Evolutionary conservation across 2,888 invertebrate genomes (phyloP).

Genomic region (Tipula helvola): DNA sequence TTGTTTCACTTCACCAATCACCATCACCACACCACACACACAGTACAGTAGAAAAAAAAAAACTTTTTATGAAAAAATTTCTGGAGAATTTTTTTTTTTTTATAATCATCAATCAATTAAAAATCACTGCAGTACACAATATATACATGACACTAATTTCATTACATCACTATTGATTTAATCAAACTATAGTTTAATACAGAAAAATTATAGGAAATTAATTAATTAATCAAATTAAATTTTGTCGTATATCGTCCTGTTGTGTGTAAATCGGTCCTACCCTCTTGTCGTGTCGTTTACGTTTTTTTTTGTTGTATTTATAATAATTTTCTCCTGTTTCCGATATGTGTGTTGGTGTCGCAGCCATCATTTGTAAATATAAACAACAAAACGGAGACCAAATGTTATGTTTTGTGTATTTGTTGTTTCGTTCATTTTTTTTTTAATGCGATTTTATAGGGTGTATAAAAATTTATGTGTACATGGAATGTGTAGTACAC

Average conservation of each 20-base stretch:
- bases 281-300: neutral
- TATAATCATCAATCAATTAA: neutral
- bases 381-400: neutral
- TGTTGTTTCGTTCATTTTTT: neutral
- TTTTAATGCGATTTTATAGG: neutral
- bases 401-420: neutral
- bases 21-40: neutral
- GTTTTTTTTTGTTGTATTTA: neutral
- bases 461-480: neutral
- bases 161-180: neutral
- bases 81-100: neutral
- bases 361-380: neutral
- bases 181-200: neutral
- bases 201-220: neutral
- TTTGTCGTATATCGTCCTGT: neutral
- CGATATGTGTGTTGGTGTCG: neutral
- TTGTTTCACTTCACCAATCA: neutral
- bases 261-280: constrained; percentile 6
- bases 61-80: neutral
- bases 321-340: neutral
- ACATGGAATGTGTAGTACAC: neutral
- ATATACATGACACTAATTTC: neutral
- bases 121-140: neutral
- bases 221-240: neutral
- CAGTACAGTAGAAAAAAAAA: neutral